Base-by-base conservation (phyloP, 2,113 vertebrate species). In the Megaceryle torquata region DNA sequence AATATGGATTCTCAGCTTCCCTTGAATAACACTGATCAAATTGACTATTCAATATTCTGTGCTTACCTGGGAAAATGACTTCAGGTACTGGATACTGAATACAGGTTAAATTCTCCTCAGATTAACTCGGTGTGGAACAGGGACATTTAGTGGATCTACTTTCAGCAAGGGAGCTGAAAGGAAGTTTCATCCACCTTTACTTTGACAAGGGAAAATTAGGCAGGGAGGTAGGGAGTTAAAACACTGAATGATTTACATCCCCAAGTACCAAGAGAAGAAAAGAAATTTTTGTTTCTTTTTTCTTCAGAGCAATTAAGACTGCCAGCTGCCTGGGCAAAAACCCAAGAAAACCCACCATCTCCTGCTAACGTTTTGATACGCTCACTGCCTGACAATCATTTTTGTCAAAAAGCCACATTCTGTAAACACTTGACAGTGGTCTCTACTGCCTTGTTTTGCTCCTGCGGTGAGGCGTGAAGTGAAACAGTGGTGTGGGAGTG, bases 351-450 rank as follows among this genome's bases (percentile, higher is more conserved):
- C 4, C 16, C 43, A 72, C 91, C 65, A 50, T 87, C 28, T 91
- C 48, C 64, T 57, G 88, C 35, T 84, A 78, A 71, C 0, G 0
- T 78, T 88, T 53, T 78, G 68, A 90, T 72, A 50, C 9, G 71
- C 54, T 69, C 81, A 44, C 48, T 69, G 29, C 72, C 60, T 91
- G 77, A 90, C 76, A 91, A 70, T 75, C 33, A 63, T 65, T 93
- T n/a, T 25, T 71, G 82, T 78, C 56, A 75, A 46, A 95, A 89
- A 90, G 50, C 28, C 39, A 74, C 9, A 1, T 77, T 69, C 71
- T 94, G 82, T 88, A 91, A 96, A 89, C 29, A 74, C 50, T 64
- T 94, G 82, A 67, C 79, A 88, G 79, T 35, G 68, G 60, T 70
- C 51, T 88, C 60, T 0, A 1, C 26, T 81, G 75, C 68, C 68